A percentile compares a stretch with the other conserved stretches of the same genome.
phyloP scores from a whole-genome alignment of 2,797 vertebrate species.

The Ambastaia sidthimunki region DNA sequence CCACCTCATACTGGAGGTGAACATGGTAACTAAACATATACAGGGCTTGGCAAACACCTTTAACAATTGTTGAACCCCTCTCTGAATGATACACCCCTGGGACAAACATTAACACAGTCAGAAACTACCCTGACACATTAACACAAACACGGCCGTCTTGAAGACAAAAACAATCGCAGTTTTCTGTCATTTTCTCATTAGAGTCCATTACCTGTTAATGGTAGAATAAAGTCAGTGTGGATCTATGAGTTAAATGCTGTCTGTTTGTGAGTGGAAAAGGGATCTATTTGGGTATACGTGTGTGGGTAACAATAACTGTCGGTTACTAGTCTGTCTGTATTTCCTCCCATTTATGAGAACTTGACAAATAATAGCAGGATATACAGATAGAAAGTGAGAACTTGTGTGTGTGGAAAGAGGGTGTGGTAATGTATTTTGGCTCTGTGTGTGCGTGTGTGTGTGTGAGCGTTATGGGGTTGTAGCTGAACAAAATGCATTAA shows the following conservation, averaged over 20 bases:
- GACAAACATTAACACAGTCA: constrained; percentile 22
- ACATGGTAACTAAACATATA: constrained; percentile 31
- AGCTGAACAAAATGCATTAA: constrained; percentile 64
- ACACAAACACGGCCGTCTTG: constrained; percentile 14
- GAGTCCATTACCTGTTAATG: constrained; percentile 21
- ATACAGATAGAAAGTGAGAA: constrained; percentile 25
- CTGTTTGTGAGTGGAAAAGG: background rate
- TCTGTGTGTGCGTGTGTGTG: constrained; percentile 44
- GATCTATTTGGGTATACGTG: constrained; percentile 15
- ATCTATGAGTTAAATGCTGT: constrained; percentile 12
- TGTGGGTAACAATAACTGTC: background rate
- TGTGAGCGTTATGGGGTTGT: constrained; percentile 54
- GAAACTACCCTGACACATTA: constrained; percentile 13
- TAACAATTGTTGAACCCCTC: background rate
- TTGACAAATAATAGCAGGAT: constrained; percentile 39
- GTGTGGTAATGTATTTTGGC: constrained; percentile 55
- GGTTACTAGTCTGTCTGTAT: constrained; percentile 4
- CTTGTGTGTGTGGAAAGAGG: constrained; percentile 32
- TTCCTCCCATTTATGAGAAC: constrained; percentile 8
- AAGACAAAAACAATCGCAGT: constrained; percentile 41
- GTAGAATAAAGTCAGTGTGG: constrained; percentile 3
- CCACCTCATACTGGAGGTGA: constrained; percentile 56
- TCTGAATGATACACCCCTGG: background rate
- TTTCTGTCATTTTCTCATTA: constrained; percentile 6
- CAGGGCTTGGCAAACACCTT: constrained; percentile 8